Conservation (phyloP, 2,113 vertebrate genomes). For the Merops nubicus region DNA sequence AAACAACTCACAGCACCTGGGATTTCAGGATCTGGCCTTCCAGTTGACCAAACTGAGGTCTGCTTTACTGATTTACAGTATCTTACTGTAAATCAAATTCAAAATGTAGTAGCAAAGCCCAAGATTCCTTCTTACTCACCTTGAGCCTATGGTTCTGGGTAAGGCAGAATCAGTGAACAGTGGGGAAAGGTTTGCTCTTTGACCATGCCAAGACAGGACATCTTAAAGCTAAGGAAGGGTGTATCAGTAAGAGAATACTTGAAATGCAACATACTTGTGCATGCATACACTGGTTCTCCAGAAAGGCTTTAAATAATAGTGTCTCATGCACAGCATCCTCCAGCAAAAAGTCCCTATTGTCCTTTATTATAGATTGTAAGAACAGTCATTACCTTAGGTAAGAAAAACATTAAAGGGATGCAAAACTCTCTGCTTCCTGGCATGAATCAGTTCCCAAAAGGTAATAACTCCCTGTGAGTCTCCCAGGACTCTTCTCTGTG, state of each 20-base stretch:
- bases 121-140: neutral
- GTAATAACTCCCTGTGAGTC: neutral
- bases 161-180: neutral
- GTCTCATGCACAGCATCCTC: neutral
- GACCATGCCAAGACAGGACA: neutral
- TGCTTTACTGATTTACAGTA: neutral
- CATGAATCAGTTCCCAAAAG: neutral
- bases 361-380: neutral
- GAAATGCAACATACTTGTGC: neutral
- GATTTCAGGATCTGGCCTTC: neutral
- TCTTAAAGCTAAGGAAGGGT: neutral
- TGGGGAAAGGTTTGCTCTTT: neutral
- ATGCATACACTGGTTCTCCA: rapidly evolving
- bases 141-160: neutral
- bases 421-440: neutral
- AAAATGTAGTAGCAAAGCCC: neutral
- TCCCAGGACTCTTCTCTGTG: neutral
- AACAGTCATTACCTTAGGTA: neutral
- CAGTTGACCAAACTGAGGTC: neutral
- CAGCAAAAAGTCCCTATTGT: neutral
- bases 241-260: neutral
- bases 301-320: neutral
- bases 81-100: too few relatives aligned
- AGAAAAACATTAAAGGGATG: neutral
- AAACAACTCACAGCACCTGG: neutral